Evolutionary conservation across 1,140 invertebrate species (phyloP).

Genomic region (Triops cancriformis): DNA sequence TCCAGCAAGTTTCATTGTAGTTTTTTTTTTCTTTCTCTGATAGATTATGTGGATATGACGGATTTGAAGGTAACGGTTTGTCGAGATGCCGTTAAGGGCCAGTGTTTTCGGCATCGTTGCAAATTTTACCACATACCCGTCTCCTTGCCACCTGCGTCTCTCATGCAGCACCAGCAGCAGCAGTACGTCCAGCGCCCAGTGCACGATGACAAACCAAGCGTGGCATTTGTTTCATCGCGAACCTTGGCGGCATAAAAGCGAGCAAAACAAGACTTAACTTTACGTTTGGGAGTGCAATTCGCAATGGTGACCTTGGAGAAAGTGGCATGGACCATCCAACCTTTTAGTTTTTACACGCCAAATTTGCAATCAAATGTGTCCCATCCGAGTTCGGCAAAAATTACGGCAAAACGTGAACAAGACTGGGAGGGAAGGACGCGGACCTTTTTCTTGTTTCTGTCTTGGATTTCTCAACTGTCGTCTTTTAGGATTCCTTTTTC

Average conservation of each 20-base stretch:
- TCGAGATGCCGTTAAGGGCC: conserved; percentile 83
- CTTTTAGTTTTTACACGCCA: neutral
- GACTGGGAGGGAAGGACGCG: neutral
- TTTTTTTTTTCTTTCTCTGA: conserved; percentile 33
- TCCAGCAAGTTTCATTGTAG: conserved; percentile 1
- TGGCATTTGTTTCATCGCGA: neutral
- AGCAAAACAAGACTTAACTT: neutral
- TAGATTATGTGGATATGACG: conserved; percentile 88
- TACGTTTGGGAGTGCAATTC: neutral
- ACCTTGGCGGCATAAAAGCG: conserved; percentile 1
- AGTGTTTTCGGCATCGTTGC: conserved; percentile 78
- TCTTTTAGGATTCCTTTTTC: neutral
- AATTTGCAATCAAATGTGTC: neutral
- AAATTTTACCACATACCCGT: conserved; percentile 90
- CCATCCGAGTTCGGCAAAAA: neutral
- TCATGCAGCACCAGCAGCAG: neutral
- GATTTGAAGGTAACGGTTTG: conserved; percentile 88
- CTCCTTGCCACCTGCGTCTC: conserved; percentile 61
- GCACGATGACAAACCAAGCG: neutral
- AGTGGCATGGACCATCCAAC: neutral
- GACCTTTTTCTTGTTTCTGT: neutral
- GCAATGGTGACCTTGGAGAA: neutral
- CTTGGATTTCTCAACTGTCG: neutral
- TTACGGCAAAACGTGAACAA: neutral
- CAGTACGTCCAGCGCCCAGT: neutral